Evolutionary conservation across 2,797 vertebrate species (phyloP).

Genomic region (Crenichthys baileyi): DNA sequence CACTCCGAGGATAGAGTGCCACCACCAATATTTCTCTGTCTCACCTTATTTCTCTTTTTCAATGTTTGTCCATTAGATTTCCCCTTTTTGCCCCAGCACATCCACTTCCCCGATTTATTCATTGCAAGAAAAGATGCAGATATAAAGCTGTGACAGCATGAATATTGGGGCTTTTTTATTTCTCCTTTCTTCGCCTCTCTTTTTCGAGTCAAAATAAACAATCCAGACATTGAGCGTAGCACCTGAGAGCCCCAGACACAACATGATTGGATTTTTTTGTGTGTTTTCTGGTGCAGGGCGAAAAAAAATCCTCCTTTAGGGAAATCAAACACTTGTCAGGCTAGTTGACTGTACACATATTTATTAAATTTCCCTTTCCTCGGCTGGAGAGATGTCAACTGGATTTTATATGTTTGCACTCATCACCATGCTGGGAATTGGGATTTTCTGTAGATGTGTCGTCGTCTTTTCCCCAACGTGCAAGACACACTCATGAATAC

Average conservation of each 20-base stretch:
- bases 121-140: neutral
- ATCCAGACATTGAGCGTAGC: neutral
- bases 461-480: neutral
- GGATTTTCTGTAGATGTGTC: slow-evolving; percentile 27
- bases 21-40: neutral
- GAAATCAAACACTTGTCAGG: slow-evolving; percentile 60
- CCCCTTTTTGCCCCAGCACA: neutral
- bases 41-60: neutral
- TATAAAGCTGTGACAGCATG: neutral
- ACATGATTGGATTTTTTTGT: slow-evolving; percentile 48
- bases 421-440: slow-evolving; percentile 55
- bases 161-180: slow-evolving; percentile 7
- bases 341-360: slow-evolving; percentile 52
- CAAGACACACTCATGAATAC: neutral
- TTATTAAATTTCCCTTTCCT: slow-evolving; percentile 58
- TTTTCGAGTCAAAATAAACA: neutral
- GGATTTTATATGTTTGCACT: slow-evolving; percentile 64
- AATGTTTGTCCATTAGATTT: neutral
- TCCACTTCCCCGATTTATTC: neutral
- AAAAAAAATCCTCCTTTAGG: slow-evolving; percentile 54
- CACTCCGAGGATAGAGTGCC: neutral
- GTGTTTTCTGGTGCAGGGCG: slow-evolving; percentile 23
- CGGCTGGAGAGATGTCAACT: slow-evolving; percentile 36
- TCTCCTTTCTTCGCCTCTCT: slow-evolving; percentile 11
- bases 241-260: slow-evolving; percentile 25